Conservation (phyloP, 2,113 vertebrate species). For the Panurus biarmicus region DNA sequence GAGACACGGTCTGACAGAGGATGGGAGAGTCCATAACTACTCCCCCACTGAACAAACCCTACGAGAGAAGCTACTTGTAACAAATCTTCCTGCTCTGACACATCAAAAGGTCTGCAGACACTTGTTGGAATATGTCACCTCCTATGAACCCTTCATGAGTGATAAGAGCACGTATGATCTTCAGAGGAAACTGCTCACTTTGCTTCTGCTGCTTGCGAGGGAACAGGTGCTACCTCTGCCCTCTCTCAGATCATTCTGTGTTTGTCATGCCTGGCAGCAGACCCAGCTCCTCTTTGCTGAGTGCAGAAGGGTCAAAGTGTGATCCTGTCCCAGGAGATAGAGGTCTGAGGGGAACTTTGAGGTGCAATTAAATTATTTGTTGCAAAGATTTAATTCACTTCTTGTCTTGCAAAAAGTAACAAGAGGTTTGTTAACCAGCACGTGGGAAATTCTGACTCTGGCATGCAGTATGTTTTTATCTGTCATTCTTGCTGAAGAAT, state of each 20-base stretch:
- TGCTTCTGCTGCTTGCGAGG: background rate
- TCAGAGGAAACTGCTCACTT: background rate
- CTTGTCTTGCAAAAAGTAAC: background rate
- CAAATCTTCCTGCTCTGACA: background rate
- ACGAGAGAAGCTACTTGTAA: background rate
- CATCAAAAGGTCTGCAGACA: background rate
- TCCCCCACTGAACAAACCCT: background rate
- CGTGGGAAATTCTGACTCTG: background rate
- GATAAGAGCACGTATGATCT: background rate
- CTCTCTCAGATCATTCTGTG: background rate
- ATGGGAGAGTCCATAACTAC: background rate
- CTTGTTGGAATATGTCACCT: background rate
- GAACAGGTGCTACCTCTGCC: background rate
- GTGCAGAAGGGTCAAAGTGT: background rate
- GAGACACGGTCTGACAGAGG: accelerated
- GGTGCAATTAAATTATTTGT: background rate
- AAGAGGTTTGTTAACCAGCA: background rate
- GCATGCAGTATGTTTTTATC: background rate
- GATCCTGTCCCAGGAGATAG: background rate
- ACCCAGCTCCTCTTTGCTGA: background rate
- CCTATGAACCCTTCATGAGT: background rate
- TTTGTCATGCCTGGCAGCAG: background rate
- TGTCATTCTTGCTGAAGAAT: background rate
- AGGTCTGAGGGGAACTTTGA: background rate
- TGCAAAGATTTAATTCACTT: background rate